A percentile compares a stretch with the other conserved stretches of the same genome.
Evolutionary conservation across 2,113 vertebrate species (phyloP).

Genomic region (Camelus bactrianus): DNA sequence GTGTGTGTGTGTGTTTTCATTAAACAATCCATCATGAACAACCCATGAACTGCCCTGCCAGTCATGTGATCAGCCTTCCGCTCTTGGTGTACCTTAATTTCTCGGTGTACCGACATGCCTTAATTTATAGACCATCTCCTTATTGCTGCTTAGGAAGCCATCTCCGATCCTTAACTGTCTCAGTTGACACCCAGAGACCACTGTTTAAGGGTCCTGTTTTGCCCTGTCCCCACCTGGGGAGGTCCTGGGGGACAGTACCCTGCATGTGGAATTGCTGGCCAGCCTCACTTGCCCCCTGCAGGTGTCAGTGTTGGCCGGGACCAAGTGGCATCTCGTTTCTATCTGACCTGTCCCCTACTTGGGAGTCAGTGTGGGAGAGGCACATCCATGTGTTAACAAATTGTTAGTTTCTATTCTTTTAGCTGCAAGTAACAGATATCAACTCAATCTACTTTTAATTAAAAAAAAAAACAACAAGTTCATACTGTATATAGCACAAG

Average conservation of each 20-base stretch:
- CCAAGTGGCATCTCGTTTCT: neutral
- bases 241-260: neutral
- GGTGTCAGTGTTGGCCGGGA: neutral
- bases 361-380: neutral
- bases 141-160: neutral
- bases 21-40: fast-evolving
- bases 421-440: neutral
- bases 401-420: neutral
- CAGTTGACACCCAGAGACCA: neutral
- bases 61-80: fast-evolving
- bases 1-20: neutral
- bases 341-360: neutral
- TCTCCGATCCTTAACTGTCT: neutral
- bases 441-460: neutral
- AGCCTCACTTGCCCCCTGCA: fast-evolving
- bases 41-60: fast-evolving
- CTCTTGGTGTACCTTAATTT: neutral
- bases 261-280: neutral
- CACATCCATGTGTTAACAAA: neutral
- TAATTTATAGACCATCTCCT: neutral
- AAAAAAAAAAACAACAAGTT: no score
- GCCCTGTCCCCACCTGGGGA: fast-evolving
- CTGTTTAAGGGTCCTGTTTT: fast-evolving
- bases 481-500: no score
- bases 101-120: neutral